Base-by-base conservation (phyloP, 2,797 vertebrate species). In the Psittacula derbiana region DNA sequence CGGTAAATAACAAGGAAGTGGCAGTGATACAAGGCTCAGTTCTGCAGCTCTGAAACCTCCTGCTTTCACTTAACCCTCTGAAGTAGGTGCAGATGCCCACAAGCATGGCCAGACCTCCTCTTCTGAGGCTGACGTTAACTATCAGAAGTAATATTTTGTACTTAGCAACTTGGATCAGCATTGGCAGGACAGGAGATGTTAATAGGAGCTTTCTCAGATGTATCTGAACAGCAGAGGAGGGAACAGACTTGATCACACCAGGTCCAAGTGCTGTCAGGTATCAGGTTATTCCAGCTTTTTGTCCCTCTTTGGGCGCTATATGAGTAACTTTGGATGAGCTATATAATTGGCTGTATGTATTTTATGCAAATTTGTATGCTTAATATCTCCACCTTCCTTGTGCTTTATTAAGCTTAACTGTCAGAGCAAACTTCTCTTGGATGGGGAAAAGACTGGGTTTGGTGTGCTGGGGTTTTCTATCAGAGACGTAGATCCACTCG, bases 401-500 rank as follows among this genome's bases (percentile, higher is more conserved):
- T 15, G 46, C n/a, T 65, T 60, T 16, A 11, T 19, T 19, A 58
- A 81, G 49, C 7, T 46, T 13, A 40, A 14, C 19, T n/a, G 28
- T 23, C 67, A 10, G 46, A 80, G n/a, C 47, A 36, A 24, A 23
- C 85, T 76, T 16, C n/a, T 81, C 44, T 71, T 47, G 27, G 58
- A 11, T 50, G 46, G 36, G 33, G 11, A 47, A n/a, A 30, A 66
- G 28, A 1, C 24, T 41, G 16, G 1, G 4, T 57, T 74, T 71
- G 44, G 33, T 53, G 41, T 28, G 38, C 27, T 49, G 67, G 67
- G 47, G 4, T 52, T 93, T 57, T 80, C 88, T 47, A 4, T 25
- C 53, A 64, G 82, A 94, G 89, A 60, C 91, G 87, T 87, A 43
- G 93, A 93, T 90, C 74, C 92, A 64, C 88, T 93, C 19, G 8